Percentiles rank a stretch among this genome's conserved stretches.
Conservation (phyloP, 1,140 invertebrate genomes). For the Drosophila burlai region DNA sequence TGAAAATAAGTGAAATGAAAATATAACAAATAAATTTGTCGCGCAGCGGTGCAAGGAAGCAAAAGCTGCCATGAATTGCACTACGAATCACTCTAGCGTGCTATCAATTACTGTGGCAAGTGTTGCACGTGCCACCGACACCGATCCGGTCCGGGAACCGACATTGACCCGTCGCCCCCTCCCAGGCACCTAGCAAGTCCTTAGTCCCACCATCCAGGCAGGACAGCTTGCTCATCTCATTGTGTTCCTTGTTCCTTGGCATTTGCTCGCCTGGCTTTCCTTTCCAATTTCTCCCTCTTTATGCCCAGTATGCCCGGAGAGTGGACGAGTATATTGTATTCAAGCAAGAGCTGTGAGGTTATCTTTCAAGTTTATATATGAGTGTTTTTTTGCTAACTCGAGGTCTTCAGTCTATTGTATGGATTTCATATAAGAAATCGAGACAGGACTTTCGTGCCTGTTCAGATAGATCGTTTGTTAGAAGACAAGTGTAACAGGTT, state of each 20-base stretch:
- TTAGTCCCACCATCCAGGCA: slow-evolving; percentile 9
- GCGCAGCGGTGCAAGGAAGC: slow-evolving; percentile 43
- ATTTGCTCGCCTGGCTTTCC: slow-evolving; percentile 61
- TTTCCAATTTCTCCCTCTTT: slow-evolving; percentile 36
- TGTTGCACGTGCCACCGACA: slow-evolving; percentile 76
- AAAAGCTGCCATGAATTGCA: slow-evolving; percentile 63
- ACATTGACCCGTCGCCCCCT: neutral
- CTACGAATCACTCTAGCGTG: slow-evolving; percentile 80
- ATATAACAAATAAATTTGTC: slow-evolving; percentile 58
- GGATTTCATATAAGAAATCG: neutral
- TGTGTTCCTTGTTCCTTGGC: slow-evolving; percentile 58
- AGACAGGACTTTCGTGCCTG: neutral
- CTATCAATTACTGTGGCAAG: slow-evolving; percentile 83
- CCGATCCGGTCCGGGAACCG: slow-evolving; percentile 31
- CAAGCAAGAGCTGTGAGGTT: neutral
- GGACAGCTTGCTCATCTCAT: slow-evolving; percentile 74
- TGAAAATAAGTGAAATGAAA: slow-evolving; percentile 34
- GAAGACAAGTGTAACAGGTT: neutral
- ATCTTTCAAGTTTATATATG: neutral
- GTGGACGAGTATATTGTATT: slow-evolving; percentile 9
- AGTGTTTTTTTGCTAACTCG: neutral
- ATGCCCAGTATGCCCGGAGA: neutral
- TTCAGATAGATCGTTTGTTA: neutral
- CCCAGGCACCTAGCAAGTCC: slow-evolving; percentile 13
- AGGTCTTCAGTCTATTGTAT: neutral